Percentiles rank a stretch among this genome's conserved stretches.
These are phyloP conservation scores for Hirudinaria manillensis DNA, from an alignment of 2,888 invertebrate genomes.

Conservation along the genomic window DNA sequence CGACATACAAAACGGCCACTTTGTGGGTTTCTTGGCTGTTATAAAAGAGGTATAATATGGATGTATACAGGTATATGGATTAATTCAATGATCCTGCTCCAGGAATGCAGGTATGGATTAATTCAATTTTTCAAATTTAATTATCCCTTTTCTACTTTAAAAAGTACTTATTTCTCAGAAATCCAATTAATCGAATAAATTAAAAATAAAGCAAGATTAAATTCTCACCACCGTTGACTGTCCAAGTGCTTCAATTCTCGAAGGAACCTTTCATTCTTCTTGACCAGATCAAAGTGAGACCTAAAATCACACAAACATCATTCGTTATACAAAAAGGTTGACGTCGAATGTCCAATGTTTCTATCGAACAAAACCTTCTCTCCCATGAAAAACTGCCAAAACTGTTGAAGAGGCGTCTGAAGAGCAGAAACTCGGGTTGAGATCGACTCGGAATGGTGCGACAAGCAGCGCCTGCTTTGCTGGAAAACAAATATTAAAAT, in stretches of 20 bases:
- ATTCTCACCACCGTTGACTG: slow-evolving; percentile 29
- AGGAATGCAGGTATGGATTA: no score
- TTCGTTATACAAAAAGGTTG: no score
- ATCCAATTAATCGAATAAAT: background rate
- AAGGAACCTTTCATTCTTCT: slow-evolving; percentile 29
- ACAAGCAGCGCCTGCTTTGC: no score
- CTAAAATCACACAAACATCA: background rate
- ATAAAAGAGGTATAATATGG: background rate
- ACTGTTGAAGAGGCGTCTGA: slow-evolving; percentile 3
- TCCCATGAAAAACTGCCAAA: slow-evolving; percentile 11
- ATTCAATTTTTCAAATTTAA: background rate
- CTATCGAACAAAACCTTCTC: background rate
- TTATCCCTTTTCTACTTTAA: background rate
- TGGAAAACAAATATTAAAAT: no score
- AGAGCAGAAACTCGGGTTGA: background rate
- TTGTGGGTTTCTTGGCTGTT: slow-evolving; percentile 55
- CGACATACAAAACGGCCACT: slow-evolving; percentile 93
- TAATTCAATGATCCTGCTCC: no score
- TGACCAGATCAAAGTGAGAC: slow-evolving; percentile 26
- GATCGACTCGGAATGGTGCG: no score
- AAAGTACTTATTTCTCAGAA: background rate
- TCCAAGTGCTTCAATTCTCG: slow-evolving; percentile 33
- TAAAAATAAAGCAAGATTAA: background rate
- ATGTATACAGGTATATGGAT: background rate
- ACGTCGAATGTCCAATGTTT: no score